Percentiles rank a stretch among this genome's conserved stretches.
phyloP scores from a whole-genome alignment of 2,113 vertebrate genomes.

The Brachirus orientalis region DNA sequence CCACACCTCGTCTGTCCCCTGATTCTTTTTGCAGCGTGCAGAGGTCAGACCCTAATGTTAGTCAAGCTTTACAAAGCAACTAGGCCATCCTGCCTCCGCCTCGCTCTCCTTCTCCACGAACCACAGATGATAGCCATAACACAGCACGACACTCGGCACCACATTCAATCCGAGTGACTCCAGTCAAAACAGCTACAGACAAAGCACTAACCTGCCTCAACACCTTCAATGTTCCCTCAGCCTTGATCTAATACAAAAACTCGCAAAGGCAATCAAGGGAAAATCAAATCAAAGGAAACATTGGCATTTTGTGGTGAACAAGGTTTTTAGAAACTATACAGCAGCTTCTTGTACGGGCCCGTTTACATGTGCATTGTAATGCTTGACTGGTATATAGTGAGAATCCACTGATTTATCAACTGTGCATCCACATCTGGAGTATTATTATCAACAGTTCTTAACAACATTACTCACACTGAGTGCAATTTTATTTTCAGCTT shows the following conservation, averaged over 20 bases:
- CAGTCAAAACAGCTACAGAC: slow-evolving; percentile 63
- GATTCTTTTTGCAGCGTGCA: slow-evolving; percentile 6
- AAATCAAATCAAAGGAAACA: too few species aligned
- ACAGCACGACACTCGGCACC: slow-evolving; percentile 4
- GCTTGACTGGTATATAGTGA: too few species aligned
- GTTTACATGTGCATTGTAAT: too few species aligned
- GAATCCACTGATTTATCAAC: too few species aligned
- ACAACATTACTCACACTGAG: too few species aligned
- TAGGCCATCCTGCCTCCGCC: background rate
- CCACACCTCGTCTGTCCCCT: slow-evolving; percentile 42
- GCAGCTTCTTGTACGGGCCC: too few species aligned
- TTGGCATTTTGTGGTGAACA: slow-evolving; percentile 1
- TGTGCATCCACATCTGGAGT: too few species aligned
- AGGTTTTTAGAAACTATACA: too few species aligned
- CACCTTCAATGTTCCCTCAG: slow-evolving; percentile 16
- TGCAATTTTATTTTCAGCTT: too few species aligned
- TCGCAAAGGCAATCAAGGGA: background rate
- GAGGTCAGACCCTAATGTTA: background rate
- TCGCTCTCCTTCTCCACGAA: slow-evolving; percentile 14
- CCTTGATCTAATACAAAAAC: slow-evolving; percentile 25
- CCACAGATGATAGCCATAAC: slow-evolving; percentile 62
- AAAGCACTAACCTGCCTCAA: slow-evolving; percentile 27
- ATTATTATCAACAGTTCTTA: too few species aligned
- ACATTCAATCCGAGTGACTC: slow-evolving; percentile 25
- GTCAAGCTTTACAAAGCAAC: slow-evolving; percentile 17